A percentile compares a stretch with the other conserved stretches of the same genome.
Evolutionary conservation across 2,797 vertebrate species (phyloP).

Genomic region (Rhinoraja longicauda): DNA sequence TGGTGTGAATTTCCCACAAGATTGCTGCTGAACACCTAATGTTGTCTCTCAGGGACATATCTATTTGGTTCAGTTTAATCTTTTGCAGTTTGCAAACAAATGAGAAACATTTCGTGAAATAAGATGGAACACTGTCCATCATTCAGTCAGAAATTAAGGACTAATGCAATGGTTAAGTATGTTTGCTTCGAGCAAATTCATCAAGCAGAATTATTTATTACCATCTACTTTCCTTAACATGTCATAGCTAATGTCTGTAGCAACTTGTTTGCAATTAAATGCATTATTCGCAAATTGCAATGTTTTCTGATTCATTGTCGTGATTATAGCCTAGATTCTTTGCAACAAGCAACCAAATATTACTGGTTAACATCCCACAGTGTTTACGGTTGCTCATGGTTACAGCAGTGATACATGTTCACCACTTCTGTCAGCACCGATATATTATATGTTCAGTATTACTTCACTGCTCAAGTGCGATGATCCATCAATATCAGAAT

Average conservation of each 20-base stretch:
- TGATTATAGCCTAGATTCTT: not conserved
- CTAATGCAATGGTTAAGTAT: not conserved
- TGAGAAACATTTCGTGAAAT: not conserved
- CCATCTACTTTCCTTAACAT: not conserved
- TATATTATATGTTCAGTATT: not conserved
- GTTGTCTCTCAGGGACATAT: not conserved
- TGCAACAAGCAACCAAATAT: not conserved
- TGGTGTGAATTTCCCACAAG: not conserved
- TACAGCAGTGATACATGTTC: not conserved
- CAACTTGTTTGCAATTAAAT: constrained; percentile 1
- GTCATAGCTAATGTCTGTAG: not conserved
- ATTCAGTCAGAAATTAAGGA: not conserved
- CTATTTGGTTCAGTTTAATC: not conserved
- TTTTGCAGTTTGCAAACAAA: not conserved
- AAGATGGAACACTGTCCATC: not conserved
- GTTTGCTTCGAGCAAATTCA: not conserved
- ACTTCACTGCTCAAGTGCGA: not conserved
- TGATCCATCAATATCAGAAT: not conserved
- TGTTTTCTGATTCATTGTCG: not conserved
- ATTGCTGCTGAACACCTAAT: not conserved
- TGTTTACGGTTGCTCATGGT: constrained; percentile 1
- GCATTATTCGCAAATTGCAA: not conserved
- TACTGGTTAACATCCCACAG: not conserved
- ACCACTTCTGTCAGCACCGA: not conserved
- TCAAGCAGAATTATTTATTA: not conserved